phyloP scores from a whole-genome alignment of 2,113 vertebrate species.

The Phalacrocorax pelagicus region DNA sequence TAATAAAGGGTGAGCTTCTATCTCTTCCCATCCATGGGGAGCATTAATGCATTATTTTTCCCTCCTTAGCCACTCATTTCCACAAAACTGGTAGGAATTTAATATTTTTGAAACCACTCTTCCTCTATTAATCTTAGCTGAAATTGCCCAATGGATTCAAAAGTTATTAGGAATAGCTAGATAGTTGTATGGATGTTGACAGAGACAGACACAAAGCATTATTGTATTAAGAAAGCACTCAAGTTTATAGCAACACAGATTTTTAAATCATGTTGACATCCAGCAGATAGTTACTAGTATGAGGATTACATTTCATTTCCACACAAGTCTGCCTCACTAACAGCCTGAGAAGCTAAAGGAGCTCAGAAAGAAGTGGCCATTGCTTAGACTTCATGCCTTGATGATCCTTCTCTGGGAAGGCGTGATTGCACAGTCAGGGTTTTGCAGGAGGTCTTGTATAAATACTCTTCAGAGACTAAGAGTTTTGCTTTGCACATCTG shows the following conservation, averaged over 20 bases:
- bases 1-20: constrained; percentile 36
- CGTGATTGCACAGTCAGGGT: neutral
- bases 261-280: neutral
- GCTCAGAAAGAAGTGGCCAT: neutral
- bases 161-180: neutral
- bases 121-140: neutral
- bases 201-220: neutral
- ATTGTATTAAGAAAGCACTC: neutral
- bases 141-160: neutral
- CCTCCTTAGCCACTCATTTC: neutral
- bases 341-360: neutral
- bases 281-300: neutral
- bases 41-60: neutral
- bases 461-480: neutral
- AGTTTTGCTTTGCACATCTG: neutral
- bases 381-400: neutral
- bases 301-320: neutral
- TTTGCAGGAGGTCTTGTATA: neutral
- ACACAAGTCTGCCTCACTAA: neutral
- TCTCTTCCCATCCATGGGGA: neutral
- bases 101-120: neutral
- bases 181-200: neutral
- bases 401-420: neutral
- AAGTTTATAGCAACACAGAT: neutral
- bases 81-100: neutral